Percentiles rank a stretch among this genome's conserved stretches.
These are phyloP conservation scores for Daphoenositta chrysoptera DNA, from an alignment of 2,113 vertebrate genomes.

Conservation along the genomic window DNA sequence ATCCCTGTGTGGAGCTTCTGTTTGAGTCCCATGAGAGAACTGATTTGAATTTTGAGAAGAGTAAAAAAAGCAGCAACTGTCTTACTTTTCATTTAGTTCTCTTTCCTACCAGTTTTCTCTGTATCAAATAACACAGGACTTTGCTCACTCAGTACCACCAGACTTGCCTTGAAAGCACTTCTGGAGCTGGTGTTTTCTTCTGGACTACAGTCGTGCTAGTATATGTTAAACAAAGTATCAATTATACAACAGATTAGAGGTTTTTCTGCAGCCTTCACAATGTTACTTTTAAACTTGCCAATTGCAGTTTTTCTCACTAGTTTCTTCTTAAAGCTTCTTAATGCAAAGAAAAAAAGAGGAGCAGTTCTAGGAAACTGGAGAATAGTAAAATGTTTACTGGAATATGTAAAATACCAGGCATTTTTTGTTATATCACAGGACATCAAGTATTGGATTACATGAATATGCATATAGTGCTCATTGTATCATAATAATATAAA, in stretches of 20 bases:
- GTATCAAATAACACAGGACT: background rate
- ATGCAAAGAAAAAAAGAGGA: background rate
- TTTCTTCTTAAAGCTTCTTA: background rate
- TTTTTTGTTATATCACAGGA: background rate
- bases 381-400: background rate
- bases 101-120: background rate
- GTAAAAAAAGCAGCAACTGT: background rate
- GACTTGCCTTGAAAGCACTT: background rate
- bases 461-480: background rate
- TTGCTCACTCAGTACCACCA: background rate
- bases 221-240: background rate
- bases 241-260: background rate
- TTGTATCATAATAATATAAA: background rate
- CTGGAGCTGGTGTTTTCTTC: background rate
- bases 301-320: background rate
- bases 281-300: background rate
- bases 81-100: background rate
- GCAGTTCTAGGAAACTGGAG: background rate
- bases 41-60: background rate
- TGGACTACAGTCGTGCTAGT: background rate
- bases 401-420: background rate
- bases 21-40: background rate
- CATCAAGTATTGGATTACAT: background rate
- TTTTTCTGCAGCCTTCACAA: background rate
- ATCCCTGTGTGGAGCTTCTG: background rate